Evolutionary conservation across 1,140 invertebrate genomes (phyloP).

Genomic region (Neoseiulus cucumeris): DNA sequence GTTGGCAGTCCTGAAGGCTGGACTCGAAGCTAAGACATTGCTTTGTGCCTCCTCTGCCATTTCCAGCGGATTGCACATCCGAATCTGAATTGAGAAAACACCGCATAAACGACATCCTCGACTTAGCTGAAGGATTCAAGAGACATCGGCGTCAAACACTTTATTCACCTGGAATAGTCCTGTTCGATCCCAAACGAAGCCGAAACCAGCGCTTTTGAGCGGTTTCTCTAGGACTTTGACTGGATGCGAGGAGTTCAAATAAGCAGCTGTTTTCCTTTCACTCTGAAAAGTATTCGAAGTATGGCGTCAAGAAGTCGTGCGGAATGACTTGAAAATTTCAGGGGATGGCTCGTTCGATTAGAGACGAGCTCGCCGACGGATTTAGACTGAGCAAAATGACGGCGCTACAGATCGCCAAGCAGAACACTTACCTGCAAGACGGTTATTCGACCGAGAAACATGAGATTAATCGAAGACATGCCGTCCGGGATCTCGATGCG

Average conservation of each 20-base stretch:
- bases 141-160: no score
- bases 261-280: not conserved
- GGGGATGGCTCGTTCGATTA: no score
- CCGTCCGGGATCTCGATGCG: not conserved
- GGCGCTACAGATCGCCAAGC: no score
- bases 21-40: not conserved
- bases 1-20: not conserved
- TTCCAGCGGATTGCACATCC: slow-evolving; percentile 7
- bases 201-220: not conserved
- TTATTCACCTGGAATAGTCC: not conserved
- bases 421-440: not conserved
- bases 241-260: not conserved
- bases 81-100: not conserved
- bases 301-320: no score
- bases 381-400: no score
- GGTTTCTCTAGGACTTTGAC: not conserved
- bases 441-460: slow-evolving; percentile 4
- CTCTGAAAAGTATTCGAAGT: not conserved
- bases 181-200: slow-evolving; percentile 4
- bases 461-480: not conserved
- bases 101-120: not conserved
- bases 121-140: no score
- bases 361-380: no score
- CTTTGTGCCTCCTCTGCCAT: not conserved
- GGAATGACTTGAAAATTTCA: no score